Evolutionary conservation across 1,140 invertebrate species (phyloP), one percentile per base, ranked within the genome.

Genomic region (Bombus vancouverensis): DNA sequence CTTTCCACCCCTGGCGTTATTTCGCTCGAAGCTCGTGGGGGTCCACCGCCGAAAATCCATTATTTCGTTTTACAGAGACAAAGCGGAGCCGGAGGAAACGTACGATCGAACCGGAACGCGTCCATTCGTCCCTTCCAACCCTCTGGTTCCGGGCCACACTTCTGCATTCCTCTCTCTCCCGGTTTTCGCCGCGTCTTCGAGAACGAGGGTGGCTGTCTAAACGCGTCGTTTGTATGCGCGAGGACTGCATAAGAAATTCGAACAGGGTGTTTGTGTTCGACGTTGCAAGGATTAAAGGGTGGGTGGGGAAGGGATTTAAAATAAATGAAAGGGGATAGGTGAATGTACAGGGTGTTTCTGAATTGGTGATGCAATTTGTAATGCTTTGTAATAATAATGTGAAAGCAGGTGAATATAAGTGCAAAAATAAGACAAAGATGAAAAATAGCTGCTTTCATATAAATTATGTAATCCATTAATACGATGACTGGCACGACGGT

Each of bases 201-300:
- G 25, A 42, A 6, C 18, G 15, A 9, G 59, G 42, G 28, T 34
- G 44, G 28, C n/a, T 78, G 89, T 91, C 89, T 92, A 93, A 93
- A 93, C 91, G 90, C 87, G 89, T 93, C 90, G 91, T 93, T 93
- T 93, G 92, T 93, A 93, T 93, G 93, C 93, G 79, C 90, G 74
- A 83, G 25, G 88, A 81, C 74, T 91, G 90, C 90, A 92, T 91
- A 92, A 93, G 93, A 92, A 92, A 93, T 93, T 93, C 92, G 90
- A 88, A 90, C 90, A 15, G 88, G 89, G 88, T 91, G 92, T 93
- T 93, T 93, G 92, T 90, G 88, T 91, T 89, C 75, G 89, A 86
- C 71, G 87, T 90, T 91, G 22, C 34, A 25, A 18, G 53, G 71
- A 25, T 22, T n/a, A 84, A 87, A 83, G 66, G 62, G 47, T 34